These are phyloP conservation scores for Macrosteles quadrilineatus DNA, from an alignment of 1,140 invertebrate genomes.

Conservation along the genomic window DNA sequence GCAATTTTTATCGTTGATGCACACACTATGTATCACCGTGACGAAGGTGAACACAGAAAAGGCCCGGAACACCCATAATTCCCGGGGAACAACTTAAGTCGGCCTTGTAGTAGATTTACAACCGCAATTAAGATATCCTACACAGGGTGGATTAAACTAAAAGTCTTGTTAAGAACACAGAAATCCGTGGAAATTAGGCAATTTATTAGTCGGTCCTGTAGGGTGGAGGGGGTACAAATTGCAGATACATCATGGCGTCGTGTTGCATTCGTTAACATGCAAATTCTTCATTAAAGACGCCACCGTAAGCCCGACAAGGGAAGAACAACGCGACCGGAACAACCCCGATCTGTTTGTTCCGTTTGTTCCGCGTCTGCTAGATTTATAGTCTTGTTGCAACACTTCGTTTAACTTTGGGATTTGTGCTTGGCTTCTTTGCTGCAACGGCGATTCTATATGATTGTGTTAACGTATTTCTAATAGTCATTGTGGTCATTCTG, in stretches of 20 bases:
- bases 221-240: conserved; percentile 26
- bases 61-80: background rate
- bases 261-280: conserved; percentile 30
- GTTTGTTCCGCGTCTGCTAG: too few species aligned
- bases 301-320: conserved; percentile 14
- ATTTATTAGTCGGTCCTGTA: conserved; percentile 2
- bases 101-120: conserved; percentile 3
- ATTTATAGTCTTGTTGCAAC: too few species aligned
- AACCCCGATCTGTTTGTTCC: conserved; percentile 2
- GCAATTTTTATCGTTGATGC: too few species aligned
- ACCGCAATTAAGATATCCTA: conserved; percentile 9
- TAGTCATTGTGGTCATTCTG: too few species aligned
- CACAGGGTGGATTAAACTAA: conserved; percentile 5
- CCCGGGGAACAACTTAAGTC: conserved; percentile 1
- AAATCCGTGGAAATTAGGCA: conserved; percentile 20
- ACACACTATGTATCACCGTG: too few species aligned
- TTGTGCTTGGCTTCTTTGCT: too few species aligned
- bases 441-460: too few species aligned
- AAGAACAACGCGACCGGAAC: background rate
- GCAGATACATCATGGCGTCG: conserved; percentile 29
- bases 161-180: conserved; percentile 12
- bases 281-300: conserved; percentile 34
- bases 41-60: background rate
- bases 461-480: too few species aligned
- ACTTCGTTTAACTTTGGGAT: too few species aligned